Evolutionary conservation across 1,140 invertebrate species (phyloP).

Genomic region (Hylaeus volcanicus): DNA sequence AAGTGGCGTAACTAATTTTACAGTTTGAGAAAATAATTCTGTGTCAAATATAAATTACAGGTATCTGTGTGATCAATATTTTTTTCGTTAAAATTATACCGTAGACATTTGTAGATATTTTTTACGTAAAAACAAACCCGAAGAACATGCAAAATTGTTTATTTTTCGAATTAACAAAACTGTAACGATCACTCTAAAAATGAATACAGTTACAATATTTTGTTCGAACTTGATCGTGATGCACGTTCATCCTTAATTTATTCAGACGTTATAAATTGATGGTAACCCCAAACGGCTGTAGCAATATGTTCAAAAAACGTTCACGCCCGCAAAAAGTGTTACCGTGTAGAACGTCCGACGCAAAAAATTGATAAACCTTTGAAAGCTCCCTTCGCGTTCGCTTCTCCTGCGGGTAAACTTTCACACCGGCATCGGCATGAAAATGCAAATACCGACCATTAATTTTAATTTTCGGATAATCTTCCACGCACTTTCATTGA

Average conservation of each 20-base stretch:
- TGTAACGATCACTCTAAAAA: no score
- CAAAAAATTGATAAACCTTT: constrained; percentile 29
- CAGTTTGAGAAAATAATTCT: no score
- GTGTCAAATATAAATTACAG: no score
- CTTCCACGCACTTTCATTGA: constrained; percentile 26
- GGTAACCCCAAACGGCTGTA: background rate
- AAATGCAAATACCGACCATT: constrained; percentile 22
- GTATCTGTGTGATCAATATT: no score
- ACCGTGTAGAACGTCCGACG: background rate
- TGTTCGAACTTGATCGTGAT: no score
- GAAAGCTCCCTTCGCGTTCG: constrained; percentile 14
- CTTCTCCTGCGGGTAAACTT: background rate
- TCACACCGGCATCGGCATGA: background rate
- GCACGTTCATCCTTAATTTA: background rate
- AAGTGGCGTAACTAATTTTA: background rate
- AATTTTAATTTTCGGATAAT: constrained; percentile 46
- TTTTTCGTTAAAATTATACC: no score
- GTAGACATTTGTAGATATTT: no score
- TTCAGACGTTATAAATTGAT: background rate
- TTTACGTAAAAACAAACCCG: no score
- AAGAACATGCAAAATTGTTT: no score
- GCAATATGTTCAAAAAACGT: background rate
- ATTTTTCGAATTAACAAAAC: no score
- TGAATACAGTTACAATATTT: no score
- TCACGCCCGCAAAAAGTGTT: background rate